Conservation (phyloP, 92 coral and sea anemone genomes). For the Epizoanthus ramosus region DNA sequence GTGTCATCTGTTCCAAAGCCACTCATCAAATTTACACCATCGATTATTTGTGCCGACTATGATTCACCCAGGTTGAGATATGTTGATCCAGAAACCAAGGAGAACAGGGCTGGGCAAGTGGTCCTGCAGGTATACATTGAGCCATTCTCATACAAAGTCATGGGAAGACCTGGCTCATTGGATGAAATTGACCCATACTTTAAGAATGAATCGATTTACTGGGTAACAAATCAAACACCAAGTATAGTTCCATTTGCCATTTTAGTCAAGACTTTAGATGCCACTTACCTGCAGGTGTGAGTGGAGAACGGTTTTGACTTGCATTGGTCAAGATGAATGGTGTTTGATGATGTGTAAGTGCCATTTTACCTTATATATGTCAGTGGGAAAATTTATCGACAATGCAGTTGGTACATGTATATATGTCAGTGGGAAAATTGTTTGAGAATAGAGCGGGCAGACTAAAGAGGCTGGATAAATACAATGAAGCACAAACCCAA, state of each 20-base stretch:
- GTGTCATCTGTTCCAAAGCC: slow-evolving; percentile 68
- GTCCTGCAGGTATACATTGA: slow-evolving; percentile 91
- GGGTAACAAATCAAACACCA: slow-evolving; percentile 85
- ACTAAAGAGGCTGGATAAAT: too few relatives aligned
- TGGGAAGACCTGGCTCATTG: slow-evolving; percentile 90
- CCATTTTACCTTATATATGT: too few relatives aligned
- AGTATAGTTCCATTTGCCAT: slow-evolving; percentile 93
- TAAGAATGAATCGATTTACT: slow-evolving; percentile 85
- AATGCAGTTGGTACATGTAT: too few relatives aligned
- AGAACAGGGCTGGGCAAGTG: slow-evolving; percentile 83
- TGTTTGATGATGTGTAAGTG: too few relatives aligned
- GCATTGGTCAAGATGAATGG: not conserved
- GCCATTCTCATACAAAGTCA: slow-evolving; percentile 87
- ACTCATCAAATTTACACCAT: slow-evolving; percentile 91
- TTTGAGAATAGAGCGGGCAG: too few relatives aligned
- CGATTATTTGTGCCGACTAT: slow-evolving; percentile 96
- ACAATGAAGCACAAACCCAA: too few relatives aligned
- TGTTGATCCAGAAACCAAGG: slow-evolving; percentile 70
- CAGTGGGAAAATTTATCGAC: too few relatives aligned
- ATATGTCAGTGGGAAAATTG: too few relatives aligned
- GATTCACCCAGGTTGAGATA: slow-evolving; percentile 82
- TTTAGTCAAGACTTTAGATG: slow-evolving; percentile 92
- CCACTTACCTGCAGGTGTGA: slow-evolving; percentile 72
- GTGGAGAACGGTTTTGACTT: not conserved
- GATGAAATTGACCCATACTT: slow-evolving; percentile 98